Base-by-base conservation (phyloP, 2,797 vertebrate genomes). In the Fistularia tabacaria region DNA sequence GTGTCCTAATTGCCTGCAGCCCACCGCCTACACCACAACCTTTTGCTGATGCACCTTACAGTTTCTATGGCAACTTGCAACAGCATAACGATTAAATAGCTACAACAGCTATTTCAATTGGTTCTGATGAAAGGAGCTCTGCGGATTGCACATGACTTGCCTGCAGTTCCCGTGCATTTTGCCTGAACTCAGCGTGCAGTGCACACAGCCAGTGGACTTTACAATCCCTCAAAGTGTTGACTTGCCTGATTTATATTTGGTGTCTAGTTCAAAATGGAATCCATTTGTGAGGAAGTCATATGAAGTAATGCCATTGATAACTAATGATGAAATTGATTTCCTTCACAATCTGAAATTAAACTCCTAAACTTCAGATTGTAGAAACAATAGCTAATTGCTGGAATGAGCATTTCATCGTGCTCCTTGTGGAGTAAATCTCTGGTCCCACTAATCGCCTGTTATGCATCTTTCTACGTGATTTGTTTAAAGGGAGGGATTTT, bases 61-160 rank as follows among this genome's bases (percentile, higher is more conserved):
- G 81, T 89, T 89, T 62, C 85, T 67, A 87, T 89, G 75, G 80
- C 58, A 82, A 88, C 87, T 67, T 54, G 59, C 52, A 54, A 57
- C 74, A 77, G 79, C 74, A 64, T 74, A 69, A 69, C 54, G 55
- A 81, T 83, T 69, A 71, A 79, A 77, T 71, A 59, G 77, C 72
- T 59, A 55, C 66, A 78, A 77, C 73, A 77, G 67, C 66, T 57
- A 74, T 76, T 80, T 62, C 49, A 68, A 78, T 62, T 69, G 67
- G 54, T 66, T 71, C 72, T 72, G 62, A 55, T 75, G 55, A 67
- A 77, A 64, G 41, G 45, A 56, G 54, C 59, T 61, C 53, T 62
- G 62, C 71, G 68, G 69, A 44, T 71, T 70, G 59, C 70, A 62
- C 49, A 70, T 77, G 61, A 76, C 72, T 74, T 80, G 59, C 40